These are phyloP conservation scores for Todiramphus chloris DNA, from an alignment of 2,113 vertebrate species.

Conservation along the genomic window DNA sequence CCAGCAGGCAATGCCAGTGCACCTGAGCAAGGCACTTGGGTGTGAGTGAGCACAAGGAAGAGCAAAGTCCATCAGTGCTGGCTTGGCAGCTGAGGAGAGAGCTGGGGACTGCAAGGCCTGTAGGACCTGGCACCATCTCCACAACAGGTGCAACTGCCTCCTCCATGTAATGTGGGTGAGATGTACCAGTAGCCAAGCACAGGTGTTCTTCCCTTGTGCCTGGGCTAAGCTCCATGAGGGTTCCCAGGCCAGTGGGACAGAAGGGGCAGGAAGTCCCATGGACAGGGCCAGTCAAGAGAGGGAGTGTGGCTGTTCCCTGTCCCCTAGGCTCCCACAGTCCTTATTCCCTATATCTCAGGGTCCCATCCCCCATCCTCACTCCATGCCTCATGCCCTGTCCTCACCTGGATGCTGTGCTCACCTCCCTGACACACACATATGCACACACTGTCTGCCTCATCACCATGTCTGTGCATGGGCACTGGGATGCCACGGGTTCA, in stretches of 20 bases:
- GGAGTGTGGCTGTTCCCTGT: neutral
- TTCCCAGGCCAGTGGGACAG: neutral
- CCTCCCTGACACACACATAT: neutral
- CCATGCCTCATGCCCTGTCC: slow-evolving; percentile 33
- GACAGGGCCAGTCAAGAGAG: neutral
- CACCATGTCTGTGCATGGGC: slow-evolving; percentile 48
- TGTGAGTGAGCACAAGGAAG: neutral
- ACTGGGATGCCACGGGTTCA: slow-evolving; percentile 26
- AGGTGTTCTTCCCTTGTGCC: neutral
- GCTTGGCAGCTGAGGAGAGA: neutral
- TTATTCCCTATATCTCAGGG: neutral
- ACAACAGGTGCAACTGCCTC: rapidly evolving
- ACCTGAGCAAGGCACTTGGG: neutral
- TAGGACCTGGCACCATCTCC: neutral
- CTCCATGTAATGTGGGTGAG: rapidly evolving
- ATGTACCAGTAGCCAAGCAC: neutral
- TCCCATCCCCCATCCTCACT: slow-evolving; percentile 4
- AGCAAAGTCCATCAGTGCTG: neutral
- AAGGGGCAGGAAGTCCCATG: neutral
- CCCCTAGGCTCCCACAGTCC: neutral
- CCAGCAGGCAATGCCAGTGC: neutral
- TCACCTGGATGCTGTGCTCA: neutral
- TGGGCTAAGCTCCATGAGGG: neutral
- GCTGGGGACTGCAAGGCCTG: neutral
- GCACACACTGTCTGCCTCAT: slow-evolving; percentile 50